phyloP scores from a whole-genome alignment of 2,888 invertebrate species.

The Empis stercorea region DNA sequence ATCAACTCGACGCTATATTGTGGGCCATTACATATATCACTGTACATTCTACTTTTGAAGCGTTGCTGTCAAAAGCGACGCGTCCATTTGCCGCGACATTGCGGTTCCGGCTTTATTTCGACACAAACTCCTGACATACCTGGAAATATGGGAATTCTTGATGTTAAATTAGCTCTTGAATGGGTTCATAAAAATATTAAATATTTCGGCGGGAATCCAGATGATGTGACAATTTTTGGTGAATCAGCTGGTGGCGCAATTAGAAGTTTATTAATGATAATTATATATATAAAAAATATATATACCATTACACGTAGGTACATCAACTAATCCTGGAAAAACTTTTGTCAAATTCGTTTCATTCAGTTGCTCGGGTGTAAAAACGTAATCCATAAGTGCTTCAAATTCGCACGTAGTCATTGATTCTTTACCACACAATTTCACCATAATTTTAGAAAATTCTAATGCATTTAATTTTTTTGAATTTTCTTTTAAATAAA shows the following conservation, averaged over 20 bases:
- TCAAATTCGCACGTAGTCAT: slow-evolving; percentile 17
- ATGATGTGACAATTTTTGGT: slow-evolving; percentile 39
- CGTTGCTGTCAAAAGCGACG: slow-evolving; percentile 41
- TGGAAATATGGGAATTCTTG: slow-evolving; percentile 42
- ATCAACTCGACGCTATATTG: too few relatives aligned
- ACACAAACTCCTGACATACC: slow-evolving; percentile 37
- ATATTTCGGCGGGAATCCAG: slow-evolving; percentile 40
- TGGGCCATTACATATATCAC: too few relatives aligned
- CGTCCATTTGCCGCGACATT: too few relatives aligned
- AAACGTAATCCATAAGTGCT: slow-evolving; percentile 32
- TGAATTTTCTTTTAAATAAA: too few relatives aligned
- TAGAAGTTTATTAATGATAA: slow-evolving; percentile 27
- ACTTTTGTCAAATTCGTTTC: slow-evolving; percentile 34
- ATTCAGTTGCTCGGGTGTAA: slow-evolving; percentile 27
- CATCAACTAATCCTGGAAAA: slow-evolving; percentile 39
- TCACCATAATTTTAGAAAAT: slow-evolving; percentile 6
- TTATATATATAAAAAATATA: too few relatives aligned
- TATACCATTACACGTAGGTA: slow-evolving; percentile 23
- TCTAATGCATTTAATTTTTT: too few relatives aligned
- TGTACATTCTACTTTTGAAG: too few relatives aligned
- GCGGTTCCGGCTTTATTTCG: slow-evolving; percentile 41
- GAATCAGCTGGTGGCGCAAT: slow-evolving; percentile 40
- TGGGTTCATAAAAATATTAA: slow-evolving; percentile 41
- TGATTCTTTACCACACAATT: slow-evolving; percentile 19
- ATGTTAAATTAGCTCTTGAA: slow-evolving; percentile 37